Evolutionary conservation across 2,888 invertebrate species (phyloP).

Genomic region (Tricholauxania praeusta): DNA sequence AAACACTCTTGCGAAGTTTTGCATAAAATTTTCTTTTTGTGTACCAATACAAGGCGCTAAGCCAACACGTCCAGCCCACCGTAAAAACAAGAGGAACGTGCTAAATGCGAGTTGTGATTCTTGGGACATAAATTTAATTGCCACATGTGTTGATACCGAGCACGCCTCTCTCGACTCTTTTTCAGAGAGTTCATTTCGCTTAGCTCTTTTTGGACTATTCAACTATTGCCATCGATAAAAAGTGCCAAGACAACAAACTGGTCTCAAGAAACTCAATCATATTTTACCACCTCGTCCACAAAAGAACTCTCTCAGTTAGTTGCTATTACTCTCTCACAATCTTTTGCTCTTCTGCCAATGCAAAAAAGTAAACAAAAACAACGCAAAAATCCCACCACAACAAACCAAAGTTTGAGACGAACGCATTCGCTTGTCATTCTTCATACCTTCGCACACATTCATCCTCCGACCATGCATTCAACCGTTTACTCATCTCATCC

Average conservation of each 20-base stretch:
- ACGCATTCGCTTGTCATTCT: constrained; percentile 4
- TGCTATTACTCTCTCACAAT: not conserved
- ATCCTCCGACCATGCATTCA: too few relatives aligned
- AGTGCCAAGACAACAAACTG: constrained; percentile 9
- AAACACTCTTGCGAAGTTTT: not conserved
- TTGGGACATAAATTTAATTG: constrained; percentile 33
- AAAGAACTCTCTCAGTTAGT: too few relatives aligned
- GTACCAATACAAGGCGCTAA: constrained; percentile 11
- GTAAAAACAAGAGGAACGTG: constrained; percentile 33
- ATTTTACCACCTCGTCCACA: too few relatives aligned
- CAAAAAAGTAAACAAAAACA: not conserved
- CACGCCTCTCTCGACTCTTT: not conserved
- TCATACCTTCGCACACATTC: constrained; percentile 6
- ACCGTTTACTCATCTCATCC: too few relatives aligned
- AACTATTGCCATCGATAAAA: not conserved
- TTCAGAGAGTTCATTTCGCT: too few relatives aligned
- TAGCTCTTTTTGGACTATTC: too few relatives aligned
- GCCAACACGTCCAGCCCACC: constrained; percentile 8
- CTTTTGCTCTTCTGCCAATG: too few relatives aligned
- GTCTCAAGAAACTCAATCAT: not conserved
- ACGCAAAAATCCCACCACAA: not conserved
- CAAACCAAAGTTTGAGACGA: not conserved
- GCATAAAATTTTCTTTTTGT: constrained; percentile 1
- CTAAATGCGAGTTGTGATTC: constrained; percentile 36
- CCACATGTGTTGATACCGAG: constrained; percentile 26